A percentile compares a stretch with the other conserved stretches of the same genome.
Conservation (phyloP, 2,888 invertebrate genomes). For the Eristalis arbustorum region DNA sequence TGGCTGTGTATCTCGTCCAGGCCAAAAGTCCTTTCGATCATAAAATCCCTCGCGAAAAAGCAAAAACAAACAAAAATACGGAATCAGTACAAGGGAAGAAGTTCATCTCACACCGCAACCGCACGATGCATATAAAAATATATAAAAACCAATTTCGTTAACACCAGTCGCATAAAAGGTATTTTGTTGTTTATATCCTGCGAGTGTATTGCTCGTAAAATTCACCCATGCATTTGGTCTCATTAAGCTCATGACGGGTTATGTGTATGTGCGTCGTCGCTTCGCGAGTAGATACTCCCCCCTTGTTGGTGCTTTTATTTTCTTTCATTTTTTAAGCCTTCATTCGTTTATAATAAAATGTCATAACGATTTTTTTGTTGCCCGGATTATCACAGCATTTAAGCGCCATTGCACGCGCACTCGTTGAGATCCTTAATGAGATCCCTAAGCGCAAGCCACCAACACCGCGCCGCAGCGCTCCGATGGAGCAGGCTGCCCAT, state of each 20-base stretch:
- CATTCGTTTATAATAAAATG: constrained; percentile 23
- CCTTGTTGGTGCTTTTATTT: background rate
- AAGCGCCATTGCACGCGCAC: constrained; percentile 37
- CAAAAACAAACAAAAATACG: constrained; percentile 4
- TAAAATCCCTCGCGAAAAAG: constrained; percentile 8
- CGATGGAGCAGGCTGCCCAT: background rate
- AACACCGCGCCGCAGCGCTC: background rate
- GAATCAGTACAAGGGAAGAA: background rate
- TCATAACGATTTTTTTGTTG: constrained; percentile 21
- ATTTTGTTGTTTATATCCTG: constrained; percentile 35
- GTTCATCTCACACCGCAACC: constrained; percentile 9
- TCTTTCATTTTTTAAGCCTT: constrained; percentile 4
- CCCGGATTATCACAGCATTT: constrained; percentile 34
- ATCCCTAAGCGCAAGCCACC: constrained; percentile 10
- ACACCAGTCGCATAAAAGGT: constrained; percentile 37
- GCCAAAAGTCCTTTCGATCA: constrained; percentile 8
- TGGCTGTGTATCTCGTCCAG: background rate
- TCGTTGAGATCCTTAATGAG: constrained; percentile 38
- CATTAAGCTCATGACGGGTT: constrained; percentile 34
- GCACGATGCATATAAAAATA: constrained; percentile 34
- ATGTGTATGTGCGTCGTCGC: background rate
- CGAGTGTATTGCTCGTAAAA: constrained; percentile 47
- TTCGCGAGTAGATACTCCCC: background rate
- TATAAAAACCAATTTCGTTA: constrained; percentile 48
- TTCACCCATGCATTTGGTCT: constrained; percentile 34